These are phyloP conservation scores for Chloebia gouldiae DNA, from an alignment of 2,113 vertebrate genomes.

Conservation along the genomic window DNA sequence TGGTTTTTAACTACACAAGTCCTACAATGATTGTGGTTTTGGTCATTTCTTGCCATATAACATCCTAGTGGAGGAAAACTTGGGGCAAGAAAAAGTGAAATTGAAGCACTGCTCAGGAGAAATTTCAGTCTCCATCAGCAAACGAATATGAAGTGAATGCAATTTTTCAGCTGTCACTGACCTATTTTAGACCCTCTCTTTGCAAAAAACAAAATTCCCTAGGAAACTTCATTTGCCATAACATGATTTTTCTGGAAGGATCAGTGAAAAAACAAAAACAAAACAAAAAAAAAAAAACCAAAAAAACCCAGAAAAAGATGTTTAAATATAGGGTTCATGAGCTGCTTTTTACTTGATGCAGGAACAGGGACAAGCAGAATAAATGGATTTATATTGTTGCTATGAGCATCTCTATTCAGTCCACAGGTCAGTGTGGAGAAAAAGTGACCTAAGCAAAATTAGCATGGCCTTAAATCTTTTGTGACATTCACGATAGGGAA, in stretches of 20 bases:
- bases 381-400: neutral
- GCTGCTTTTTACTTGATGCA: neutral
- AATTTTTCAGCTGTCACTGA: slow-evolving; percentile 36
- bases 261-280: neutral
- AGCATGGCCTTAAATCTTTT: neutral
- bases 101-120: neutral
- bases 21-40: neutral
- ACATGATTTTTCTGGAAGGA: slow-evolving; percentile 15
- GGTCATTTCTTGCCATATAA: neutral
- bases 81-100: neutral
- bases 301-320: neutral
- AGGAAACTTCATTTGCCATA: slow-evolving; percentile 28
- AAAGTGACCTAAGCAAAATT: slow-evolving; percentile 11
- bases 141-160: neutral
- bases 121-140: neutral
- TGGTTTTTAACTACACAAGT: neutral
- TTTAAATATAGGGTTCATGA: neutral
- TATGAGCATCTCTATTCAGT: neutral
- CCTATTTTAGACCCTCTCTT: slow-evolving; percentile 30
- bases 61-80: neutral
- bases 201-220: neutral
- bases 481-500: neutral
- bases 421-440: neutral
- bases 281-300: too few species aligned
- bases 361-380: neutral